These are phyloP conservation scores for Alauda arvensis DNA, from an alignment of 2,797 vertebrate species.

Conservation along the genomic window DNA sequence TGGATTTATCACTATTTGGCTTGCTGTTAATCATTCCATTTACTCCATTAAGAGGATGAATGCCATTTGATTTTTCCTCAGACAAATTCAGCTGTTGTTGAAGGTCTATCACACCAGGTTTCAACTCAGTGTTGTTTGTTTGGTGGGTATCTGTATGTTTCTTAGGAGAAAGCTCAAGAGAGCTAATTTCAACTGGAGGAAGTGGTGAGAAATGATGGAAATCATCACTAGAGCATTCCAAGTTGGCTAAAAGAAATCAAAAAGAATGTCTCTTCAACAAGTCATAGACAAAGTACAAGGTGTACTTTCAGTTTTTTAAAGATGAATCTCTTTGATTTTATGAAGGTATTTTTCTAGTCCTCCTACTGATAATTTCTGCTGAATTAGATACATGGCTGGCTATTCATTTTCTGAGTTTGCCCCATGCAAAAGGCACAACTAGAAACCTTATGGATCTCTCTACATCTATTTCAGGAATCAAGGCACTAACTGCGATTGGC, in stretches of 20 bases:
- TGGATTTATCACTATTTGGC: slow-evolving; percentile 38
- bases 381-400: not conserved
- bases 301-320: not conserved
- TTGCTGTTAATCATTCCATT: slow-evolving; percentile 71
- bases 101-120: slow-evolving; percentile 71
- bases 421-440: not conserved
- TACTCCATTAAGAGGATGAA: slow-evolving; percentile 67
- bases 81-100: slow-evolving; percentile 65
- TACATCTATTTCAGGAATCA: not conserved
- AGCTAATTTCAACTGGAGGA: slow-evolving; percentile 82
- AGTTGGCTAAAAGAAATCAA: slow-evolving; percentile 62
- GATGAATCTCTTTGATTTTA: not conserved
- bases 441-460: not conserved
- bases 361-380: not conserved
- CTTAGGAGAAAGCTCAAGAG: slow-evolving; percentile 83
- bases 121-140: slow-evolving; percentile 77
- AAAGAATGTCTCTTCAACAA: not conserved
- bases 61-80: slow-evolving; percentile 66
- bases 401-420: not conserved
- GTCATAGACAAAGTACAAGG: not conserved
- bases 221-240: slow-evolving; percentile 81
- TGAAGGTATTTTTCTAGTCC: not conserved
- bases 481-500: not conserved
- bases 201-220: slow-evolving; percentile 79
- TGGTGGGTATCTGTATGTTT: slow-evolving; percentile 72